Evolutionary conservation across 2,113 vertebrate genomes (phyloP).

Genomic region (Ondatra zibethicus): DNA sequence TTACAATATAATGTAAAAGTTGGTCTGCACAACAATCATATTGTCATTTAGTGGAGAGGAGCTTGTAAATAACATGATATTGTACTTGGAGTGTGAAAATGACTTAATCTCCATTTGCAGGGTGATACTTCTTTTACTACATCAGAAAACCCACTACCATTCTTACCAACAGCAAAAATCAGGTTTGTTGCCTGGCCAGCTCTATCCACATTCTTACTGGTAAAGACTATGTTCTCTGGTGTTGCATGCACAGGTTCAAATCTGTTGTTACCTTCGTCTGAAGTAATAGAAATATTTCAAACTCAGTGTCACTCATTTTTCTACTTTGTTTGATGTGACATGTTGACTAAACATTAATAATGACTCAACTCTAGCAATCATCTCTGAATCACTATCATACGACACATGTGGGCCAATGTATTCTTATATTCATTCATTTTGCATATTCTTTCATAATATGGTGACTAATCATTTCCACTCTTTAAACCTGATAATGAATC

Average conservation of each 20-base stretch:
- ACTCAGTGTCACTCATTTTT: background rate
- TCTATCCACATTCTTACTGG: background rate
- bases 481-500: too few relatives aligned
- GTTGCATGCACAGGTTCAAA: background rate
- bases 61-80: background rate
- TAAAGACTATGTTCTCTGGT: background rate
- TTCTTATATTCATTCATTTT: too few relatives aligned
- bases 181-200: background rate
- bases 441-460: too few relatives aligned
- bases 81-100: background rate
- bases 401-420: too few relatives aligned
- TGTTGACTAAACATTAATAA: background rate
- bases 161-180: background rate
- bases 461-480: too few relatives aligned
- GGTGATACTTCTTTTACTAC: background rate
- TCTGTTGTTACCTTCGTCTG: background rate
- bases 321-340: background rate
- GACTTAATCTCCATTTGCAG: background rate
- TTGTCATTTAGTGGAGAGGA: background rate
- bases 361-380: background rate
- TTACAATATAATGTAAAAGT: background rate
- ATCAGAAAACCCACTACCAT: background rate
- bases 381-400: too few relatives aligned
- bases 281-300: background rate
- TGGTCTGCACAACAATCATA: background rate